Base-by-base conservation (phyloP, 30 jellyfish, hydroid and myxozoan genomes). In the Catostylus mosaicus region DNA sequence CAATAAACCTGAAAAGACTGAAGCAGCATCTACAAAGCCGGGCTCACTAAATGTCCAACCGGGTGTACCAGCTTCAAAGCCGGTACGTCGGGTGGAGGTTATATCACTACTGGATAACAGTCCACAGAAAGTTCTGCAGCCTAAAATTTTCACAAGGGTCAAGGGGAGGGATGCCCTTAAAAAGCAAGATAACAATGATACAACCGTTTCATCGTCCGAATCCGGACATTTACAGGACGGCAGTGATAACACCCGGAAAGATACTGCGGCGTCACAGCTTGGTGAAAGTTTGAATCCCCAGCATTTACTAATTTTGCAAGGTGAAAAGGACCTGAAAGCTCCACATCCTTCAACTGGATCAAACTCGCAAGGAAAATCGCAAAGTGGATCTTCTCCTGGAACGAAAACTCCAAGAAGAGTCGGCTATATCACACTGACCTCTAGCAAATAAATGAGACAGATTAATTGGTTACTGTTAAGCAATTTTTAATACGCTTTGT, bases 391-490 rank as follows among this genome's bases (percentile, higher is more conserved):
- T 18, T 59, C 88, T 1, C 78, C 88, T 0, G 72, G 77, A 36
- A 68, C n/a, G 7, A 76, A 60, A 59, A 78, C 71, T 11, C 88
- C 88, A 3, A 43, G 75, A 19, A 56, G 88, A 60, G 69, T 76
- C 4, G 88, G 63, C 10, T 76, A 56, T 50, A 20, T 60, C 69
- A 76, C 78, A n/a, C 30, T 76, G 59, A 31, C 26, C 31, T 9
- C 60, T 20, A 66, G 31, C 54, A 66, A 66, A 6, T 32, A 19
- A 11, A 24, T n/a, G n/a, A n/a, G n/a, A n/a, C n/a, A n/a, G n/a
- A n/a, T n/a, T n/a, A n/a, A n/a, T n/a, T n/a, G n/a, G n/a, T n/a
- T n/a, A n/a, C n/a, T n/a, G n/a, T n/a, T n/a, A n/a, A n/a, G n/a
- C n/a, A n/a, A n/a, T n/a, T n/a, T n/a, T n/a, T n/a, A n/a, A n/a